Conservation (phyloP, 2,113 vertebrate genomes). For the Thalassarche chlororhynchos region DNA sequence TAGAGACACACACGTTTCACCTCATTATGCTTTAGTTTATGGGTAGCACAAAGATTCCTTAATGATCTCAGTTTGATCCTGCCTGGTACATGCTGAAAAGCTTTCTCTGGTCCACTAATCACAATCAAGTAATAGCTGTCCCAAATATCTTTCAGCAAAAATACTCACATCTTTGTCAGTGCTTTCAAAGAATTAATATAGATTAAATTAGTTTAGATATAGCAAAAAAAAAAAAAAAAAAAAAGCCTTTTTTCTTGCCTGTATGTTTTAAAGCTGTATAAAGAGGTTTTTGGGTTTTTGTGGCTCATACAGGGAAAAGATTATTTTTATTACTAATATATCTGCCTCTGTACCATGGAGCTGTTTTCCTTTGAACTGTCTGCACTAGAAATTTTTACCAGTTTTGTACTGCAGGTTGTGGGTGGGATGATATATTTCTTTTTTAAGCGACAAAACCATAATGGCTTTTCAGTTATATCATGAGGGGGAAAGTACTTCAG, state of each 20-base stretch:
- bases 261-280: not conserved
- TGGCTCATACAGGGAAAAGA: not conserved
- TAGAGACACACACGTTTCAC: not conserved
- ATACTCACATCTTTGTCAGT: not conserved
- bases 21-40: not conserved
- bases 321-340: not conserved
- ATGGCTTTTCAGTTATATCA: not conserved
- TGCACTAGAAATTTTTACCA: not conserved
- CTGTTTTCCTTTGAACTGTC: not conserved
- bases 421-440: not conserved
- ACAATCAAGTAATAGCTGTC: not conserved
- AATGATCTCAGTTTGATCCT: not conserved
- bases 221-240: not conserved
- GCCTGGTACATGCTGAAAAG: not conserved
- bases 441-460: not conserved
- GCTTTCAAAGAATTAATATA: not conserved
- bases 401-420: not conserved
- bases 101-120: not conserved
- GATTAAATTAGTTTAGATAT: not conserved
- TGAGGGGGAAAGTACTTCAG: not conserved
- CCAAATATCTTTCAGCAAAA: not conserved
- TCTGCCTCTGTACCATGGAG: not conserved
- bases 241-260: not conserved
- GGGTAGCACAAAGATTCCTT: not conserved
- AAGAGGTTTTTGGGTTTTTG: rapidly evolving